phyloP scores from a whole-genome alignment of 2,797 vertebrate species.

The Scleropages formosus region DNA sequence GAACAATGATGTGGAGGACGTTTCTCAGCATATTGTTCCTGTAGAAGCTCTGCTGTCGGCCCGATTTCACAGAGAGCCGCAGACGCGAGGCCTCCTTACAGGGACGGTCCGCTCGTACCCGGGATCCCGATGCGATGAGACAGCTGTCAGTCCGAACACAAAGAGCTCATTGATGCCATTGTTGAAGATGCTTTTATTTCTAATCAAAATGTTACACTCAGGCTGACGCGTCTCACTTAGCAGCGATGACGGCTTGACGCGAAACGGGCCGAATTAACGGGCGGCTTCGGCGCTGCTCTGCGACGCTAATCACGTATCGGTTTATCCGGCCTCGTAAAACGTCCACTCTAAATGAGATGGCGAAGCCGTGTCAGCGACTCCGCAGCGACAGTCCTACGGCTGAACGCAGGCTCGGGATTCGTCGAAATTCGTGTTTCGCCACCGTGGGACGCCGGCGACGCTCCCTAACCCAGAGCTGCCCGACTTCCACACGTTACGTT shows the following conservation, averaged over 20 bases:
- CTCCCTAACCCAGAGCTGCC: too few relatives aligned
- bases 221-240: constrained; percentile 20
- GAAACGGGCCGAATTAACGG: too few relatives aligned
- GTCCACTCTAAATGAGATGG: too few relatives aligned
- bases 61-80: constrained; percentile 18
- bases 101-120: constrained; percentile 19
- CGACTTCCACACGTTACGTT: too few relatives aligned
- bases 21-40: neutral
- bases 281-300: too few relatives aligned
- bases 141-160: constrained; percentile 26
- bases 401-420: too few relatives aligned
- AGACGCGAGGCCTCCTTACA: constrained; percentile 2
- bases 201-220: constrained; percentile 21
- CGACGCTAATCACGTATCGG: too few relatives aligned
- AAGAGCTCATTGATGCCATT: constrained; percentile 18
- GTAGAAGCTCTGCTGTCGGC: constrained; percentile 3
- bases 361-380: too few relatives aligned
- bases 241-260: neutral
- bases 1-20: constrained; percentile 3
- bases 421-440: too few relatives aligned
- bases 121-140: constrained; percentile 21
- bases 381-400: too few relatives aligned
- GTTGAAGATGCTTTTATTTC: constrained; percentile 26
- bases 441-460: too few relatives aligned
- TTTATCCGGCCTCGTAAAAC: too few relatives aligned